Evolutionary conservation across 2,888 invertebrate genomes (phyloP), one percentile per base, ranked within the genome.

Genomic region (Tineola bisselliella): DNA sequence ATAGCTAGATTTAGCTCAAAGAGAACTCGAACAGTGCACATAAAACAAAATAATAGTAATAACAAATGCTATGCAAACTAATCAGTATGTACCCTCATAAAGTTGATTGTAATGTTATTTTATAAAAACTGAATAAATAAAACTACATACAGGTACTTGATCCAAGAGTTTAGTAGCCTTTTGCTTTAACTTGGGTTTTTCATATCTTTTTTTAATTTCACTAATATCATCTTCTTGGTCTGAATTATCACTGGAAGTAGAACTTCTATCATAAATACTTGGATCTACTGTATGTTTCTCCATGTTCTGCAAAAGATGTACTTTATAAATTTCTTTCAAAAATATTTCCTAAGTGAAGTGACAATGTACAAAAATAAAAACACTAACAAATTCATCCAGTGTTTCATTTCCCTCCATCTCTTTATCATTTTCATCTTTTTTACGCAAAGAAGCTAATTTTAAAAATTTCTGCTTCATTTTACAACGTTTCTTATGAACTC

Each of bases 401-500:
- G 38, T 38, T 38, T 48, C 48, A 15, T 48, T 10, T 8, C 15
- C 48, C 3, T 48, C 15, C 2, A 13, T 15, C 2, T 48, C 10
- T 3, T 15, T 13, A 13, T 48, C 48, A 48, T 17, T 10, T 48
- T 17, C 4, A 48, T 1, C 54, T 18, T 61, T 75, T 2, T 54
- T 64, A 64, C 74, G 68, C n/a, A 74, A 72, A 25, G 64, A 68
- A 8, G 76, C 62, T 1, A 84, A 65, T 33, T 66, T 71, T 66
- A 76, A 71, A 62, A 87, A 87, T 64, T 84, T 87, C 18, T 81
- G 68, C 63, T 68, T 73, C 1, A 87, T 54, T 63, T 76, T 81
- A 61, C 68, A 73, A 44, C 69, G 76, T 67, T 77, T 84, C 44
- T 76, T 74, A 63, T 73, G 75, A 62, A 78, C 75, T 61, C 83